Percentiles rank a stretch among this genome's conserved stretches.
Conservation (phyloP, 1,140 invertebrate species). For the Chymomyza costata region DNA sequence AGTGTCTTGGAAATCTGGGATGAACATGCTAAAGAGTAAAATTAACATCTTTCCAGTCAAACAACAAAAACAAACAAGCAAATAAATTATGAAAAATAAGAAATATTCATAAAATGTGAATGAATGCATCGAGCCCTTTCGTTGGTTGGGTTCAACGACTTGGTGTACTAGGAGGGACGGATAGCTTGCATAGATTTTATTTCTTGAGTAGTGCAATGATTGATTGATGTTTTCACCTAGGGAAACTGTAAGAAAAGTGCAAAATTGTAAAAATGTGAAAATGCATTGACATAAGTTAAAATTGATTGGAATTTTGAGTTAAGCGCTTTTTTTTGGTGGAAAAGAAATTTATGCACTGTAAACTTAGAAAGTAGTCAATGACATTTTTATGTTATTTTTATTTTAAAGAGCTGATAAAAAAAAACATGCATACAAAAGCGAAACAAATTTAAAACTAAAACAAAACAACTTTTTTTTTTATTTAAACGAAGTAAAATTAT, state of each 20-base stretch:
- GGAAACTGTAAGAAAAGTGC: neutral
- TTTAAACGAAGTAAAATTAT: too few relatives aligned
- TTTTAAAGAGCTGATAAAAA: too few relatives aligned
- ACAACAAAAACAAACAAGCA: conserved; percentile 12
- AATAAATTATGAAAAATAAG: conserved; percentile 30
- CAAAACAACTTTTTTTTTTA: too few relatives aligned
- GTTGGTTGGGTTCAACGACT: conserved; percentile 40
- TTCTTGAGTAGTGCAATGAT: conserved; percentile 47
- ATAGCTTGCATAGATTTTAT: conserved; percentile 14
- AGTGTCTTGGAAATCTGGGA: conserved; percentile 39
- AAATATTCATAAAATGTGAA: conserved; percentile 9
- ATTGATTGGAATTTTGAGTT: too few relatives aligned
- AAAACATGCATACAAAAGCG: too few relatives aligned
- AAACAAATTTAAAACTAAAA: too few relatives aligned
- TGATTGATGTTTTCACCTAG: conserved; percentile 63
- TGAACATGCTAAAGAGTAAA: conserved; percentile 42
- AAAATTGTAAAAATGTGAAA: neutral
- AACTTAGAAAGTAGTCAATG: too few relatives aligned
- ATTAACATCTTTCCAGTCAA: conserved; percentile 48
- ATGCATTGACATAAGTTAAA: neutral
- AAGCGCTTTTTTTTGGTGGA: too few relatives aligned
- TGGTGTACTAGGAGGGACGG: conserved; percentile 1
- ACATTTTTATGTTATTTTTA: too few relatives aligned
- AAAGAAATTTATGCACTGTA: too few relatives aligned
- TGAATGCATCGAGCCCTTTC: conserved; percentile 18